Evolutionary conservation across 2,888 invertebrate genomes (phyloP), one percentile per base, ranked within the genome.

Genomic region (Lottia gigantea): DNA sequence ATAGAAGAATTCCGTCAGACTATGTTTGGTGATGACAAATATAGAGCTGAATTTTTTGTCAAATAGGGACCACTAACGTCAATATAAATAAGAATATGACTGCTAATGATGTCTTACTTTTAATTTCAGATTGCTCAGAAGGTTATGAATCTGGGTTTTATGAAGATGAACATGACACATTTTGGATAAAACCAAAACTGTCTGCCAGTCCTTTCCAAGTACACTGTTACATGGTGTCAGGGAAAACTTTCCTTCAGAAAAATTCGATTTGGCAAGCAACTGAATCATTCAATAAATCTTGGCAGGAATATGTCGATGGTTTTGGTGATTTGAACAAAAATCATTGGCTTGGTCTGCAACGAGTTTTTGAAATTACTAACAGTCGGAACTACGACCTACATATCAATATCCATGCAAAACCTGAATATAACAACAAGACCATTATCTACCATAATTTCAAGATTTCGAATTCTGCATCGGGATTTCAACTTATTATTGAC

Each of bases 271-370:
- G 55, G 55, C 6, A 0, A 3, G 0, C 11, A 19, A 19, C 19
- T 19, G 55, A 23, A 55, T 55, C 55, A 4, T 55, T 55, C 19
- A 14, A 55, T 19, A 55, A 19, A 23, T 12, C 55, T 2, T 55
- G 55, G 55, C 23, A 55, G 19, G 55, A 55, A 11, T 55, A 55
- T 23, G 55, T 55, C 55, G 55, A 55, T 23, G 55, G 55, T 19
- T 55, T 55, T 14, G 55, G 55, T 55, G 55, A 19, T 55, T 23
- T 55, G 11, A 55, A 23, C 3, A 4, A 14, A 6, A 23, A 19
- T 4, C 55, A 55, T 14, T 55, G 55, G 55, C 11, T 55, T 0
- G 55, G 55, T 11, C 0, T 55, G 55, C 16, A 23, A 23, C 19
- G 19, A 19, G 15, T 23, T 19, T 55, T 19, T 23, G 55, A 55